These are phyloP conservation scores for Patella caerulea DNA, from an alignment of 2,888 invertebrate genomes.

Conservation along the genomic window DNA sequence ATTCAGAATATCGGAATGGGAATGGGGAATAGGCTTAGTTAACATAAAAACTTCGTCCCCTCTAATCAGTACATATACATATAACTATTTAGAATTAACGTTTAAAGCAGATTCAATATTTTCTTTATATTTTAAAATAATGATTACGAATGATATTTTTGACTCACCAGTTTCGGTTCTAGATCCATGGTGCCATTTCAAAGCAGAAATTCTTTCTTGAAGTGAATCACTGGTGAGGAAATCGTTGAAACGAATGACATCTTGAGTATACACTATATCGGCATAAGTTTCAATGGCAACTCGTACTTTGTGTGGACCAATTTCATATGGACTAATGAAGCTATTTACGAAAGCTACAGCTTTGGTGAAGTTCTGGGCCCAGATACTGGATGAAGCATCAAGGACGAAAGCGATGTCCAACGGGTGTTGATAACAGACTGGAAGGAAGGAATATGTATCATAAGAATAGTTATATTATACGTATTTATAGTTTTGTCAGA, in stretches of 20 bases:
- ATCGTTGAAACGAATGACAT: neutral
- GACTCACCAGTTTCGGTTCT: constrained; percentile 2
- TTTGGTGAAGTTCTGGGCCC: constrained; percentile 37
- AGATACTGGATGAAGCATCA: constrained; percentile 35
- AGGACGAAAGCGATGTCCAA: constrained; percentile 35
- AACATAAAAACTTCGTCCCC: no score
- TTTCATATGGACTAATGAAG: constrained; percentile 34
- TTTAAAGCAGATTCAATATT: no score
- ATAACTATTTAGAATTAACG: no score
- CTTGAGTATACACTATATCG: neutral
- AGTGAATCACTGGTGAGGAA: neutral
- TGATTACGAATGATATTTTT: no score
- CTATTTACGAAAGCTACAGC: constrained; percentile 36
- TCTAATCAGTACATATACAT: no score
- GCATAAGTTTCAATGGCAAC: neutral
- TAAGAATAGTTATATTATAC: no score
- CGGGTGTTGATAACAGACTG: constrained; percentile 28
- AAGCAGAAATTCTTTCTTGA: neutral
- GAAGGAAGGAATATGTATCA: no score
- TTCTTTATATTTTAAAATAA: no score
- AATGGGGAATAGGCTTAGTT: no score
- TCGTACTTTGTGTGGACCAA: constrained; percentile 29
- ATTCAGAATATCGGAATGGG: no score
- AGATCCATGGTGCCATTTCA: neutral
- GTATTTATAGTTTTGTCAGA: no score